Evolutionary conservation across 2,113 vertebrate genomes (phyloP), one percentile per base, ranked within the genome.

Genomic region (Mungos mungo): DNA sequence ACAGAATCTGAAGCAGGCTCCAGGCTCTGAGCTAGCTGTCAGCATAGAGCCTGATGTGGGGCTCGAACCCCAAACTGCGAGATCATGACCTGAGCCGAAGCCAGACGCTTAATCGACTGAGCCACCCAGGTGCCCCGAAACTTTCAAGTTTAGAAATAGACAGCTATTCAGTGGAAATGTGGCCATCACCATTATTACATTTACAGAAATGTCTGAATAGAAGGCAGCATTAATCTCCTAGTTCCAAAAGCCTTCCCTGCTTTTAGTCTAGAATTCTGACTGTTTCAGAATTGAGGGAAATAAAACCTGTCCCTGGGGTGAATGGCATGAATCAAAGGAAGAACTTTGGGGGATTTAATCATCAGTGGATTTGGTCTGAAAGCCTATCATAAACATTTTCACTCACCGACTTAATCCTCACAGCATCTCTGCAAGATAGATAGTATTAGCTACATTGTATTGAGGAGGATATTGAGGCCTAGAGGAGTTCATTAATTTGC

Each of bases 401-500:
- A 82, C 9, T 1, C 38, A 41, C 68, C 71, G 27, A 19, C 76
- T 68, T 52, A 45, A 66, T 68, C 82, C 63, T 95, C 90, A 33
- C 3, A 31, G 80, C 80, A 72, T 1, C 47, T 87, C 52, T 72
- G 8, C 9, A 33, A 35, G 13, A 23, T 35, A 94, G 57, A 65
- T 60, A 27, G 66, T 33, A n/a, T 85, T 80, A 35, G 65, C 41
- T 50, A 50, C 7, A 41, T 66, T 82, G 41, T 87, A 65, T 52
- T 54, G n/a, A 90, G 69, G 25, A 80, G 14, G 25, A 79, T 50
- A 66, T 16, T 3, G 16, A 93, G 80, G 57, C 69, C 76, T 47
- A 52, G 52, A 84, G 76, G 90, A 92, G 80, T 95, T 52, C 66
- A 84, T 38, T 72, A 63, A 81, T 68, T 87, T 96, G 23, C 35